A percentile compares a stretch with the other conserved stretches of the same genome.
Conservation (phyloP, 2,888 invertebrate genomes). For the Agrenia bidenticulata region DNA sequence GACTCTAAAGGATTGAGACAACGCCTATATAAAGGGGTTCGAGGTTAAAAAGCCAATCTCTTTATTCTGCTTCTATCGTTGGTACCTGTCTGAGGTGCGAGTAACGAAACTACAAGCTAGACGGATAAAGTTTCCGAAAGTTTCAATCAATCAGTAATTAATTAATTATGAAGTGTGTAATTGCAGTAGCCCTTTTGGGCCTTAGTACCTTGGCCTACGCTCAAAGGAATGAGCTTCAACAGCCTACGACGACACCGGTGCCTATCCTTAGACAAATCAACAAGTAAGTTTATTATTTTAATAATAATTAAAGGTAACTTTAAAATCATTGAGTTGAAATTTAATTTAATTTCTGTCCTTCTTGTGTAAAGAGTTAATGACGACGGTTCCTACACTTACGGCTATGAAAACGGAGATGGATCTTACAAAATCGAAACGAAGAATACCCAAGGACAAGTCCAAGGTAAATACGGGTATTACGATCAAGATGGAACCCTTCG, state of each 20-base stretch:
- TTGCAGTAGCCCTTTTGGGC: slow-evolving; percentile 27
- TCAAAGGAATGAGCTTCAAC: slow-evolving; percentile 24
- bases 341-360: no score
- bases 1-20: slow-evolving; percentile 21
- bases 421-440: slow-evolving; percentile 88
- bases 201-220: slow-evolving; percentile 32
- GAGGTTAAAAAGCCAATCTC: slow-evolving; percentile 41
- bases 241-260: slow-evolving; percentile 65
- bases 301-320: no score
- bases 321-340: neutral
- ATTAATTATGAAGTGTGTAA: neutral
- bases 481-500: slow-evolving; percentile 76
- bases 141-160: neutral
- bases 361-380: slow-evolving; percentile 72
- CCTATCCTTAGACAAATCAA: slow-evolving; percentile 81
- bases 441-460: slow-evolving; percentile 77
- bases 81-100: no score
- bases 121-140: neutral
- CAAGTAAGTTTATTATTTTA: slow-evolving; percentile 51
- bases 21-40: slow-evolving; percentile 44
- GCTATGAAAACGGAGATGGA: slow-evolving; percentile 53
- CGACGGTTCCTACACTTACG: slow-evolving; percentile 62
- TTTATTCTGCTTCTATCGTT: neutral
- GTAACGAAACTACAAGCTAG: no score
- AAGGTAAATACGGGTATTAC: slow-evolving; percentile 86